phyloP scores from a whole-genome alignment of 2,113 vertebrate genomes.

The Mesoclemmys tuberculata region DNA sequence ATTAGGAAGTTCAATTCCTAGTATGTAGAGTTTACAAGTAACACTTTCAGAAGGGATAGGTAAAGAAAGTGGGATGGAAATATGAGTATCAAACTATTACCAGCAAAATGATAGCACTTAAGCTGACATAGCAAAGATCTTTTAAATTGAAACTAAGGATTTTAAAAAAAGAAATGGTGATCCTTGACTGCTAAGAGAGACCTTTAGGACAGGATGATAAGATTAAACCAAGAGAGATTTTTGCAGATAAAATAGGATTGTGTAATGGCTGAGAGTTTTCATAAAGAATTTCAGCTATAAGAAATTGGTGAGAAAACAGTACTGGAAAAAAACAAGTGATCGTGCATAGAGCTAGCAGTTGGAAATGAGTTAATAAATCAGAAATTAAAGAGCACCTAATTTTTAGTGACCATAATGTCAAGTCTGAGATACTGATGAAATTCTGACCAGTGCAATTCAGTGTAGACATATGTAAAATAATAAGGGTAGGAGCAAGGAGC shows the following conservation, averaged over 20 bases:
- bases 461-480: not conserved
- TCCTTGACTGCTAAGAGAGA: not conserved
- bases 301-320: not conserved
- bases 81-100: not conserved
- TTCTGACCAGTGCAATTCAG: not conserved
- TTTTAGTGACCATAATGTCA: not conserved
- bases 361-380: not conserved
- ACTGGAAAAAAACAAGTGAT: not conserved
- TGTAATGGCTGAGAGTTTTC: not conserved
- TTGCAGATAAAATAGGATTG: not conserved
- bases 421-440: not conserved
- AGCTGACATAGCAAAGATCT: not conserved
- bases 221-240: not conserved
- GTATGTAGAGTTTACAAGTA: not conserved
- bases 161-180: not conserved
- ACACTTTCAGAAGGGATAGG: not conserved
- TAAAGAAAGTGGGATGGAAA: not conserved
- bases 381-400: not conserved
- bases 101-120: not conserved
- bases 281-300: not conserved
- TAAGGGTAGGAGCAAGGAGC: not conserved
- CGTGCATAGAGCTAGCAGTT: not conserved
- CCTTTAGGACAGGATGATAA: not conserved
- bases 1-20: not conserved
- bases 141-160: not conserved